Evolutionary conservation across 2,888 invertebrate genomes (phyloP), one percentile per base, ranked within the genome.

Genomic region (Dendrolimus pini): DNA sequence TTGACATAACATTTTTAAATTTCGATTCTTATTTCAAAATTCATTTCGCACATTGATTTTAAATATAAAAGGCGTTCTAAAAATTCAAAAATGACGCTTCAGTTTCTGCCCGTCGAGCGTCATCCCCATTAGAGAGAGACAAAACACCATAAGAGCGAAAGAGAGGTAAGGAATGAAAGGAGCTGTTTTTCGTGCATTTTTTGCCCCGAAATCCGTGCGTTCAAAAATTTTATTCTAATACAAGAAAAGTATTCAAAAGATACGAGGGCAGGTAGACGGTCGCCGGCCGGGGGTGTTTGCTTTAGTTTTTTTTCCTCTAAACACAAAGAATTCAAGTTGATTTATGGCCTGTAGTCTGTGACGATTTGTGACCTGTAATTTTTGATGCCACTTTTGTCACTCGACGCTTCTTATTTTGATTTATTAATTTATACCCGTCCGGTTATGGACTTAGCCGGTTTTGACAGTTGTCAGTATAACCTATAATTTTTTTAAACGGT

Each of bases 361-460:
- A 89, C 89, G 90, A 90, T 86, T 89, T 89, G 89, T 89, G 90
- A 87, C 80, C 87, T 78, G 86, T 88, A 86, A 88, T 87, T 85
- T 85, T 70, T 82, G 85, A 86, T 86, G 86, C 77, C 82, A 88
- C 75, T 82, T 88, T 88, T 89, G 89, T 89, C 90, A 88, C 89
- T 86, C 80, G 72, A 75, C 72, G 68, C 69, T 72, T 61, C 69
- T 69, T 71, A 64, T 64, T 60, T 80, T 89, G 90, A 90, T 89
- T 90, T 89, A 89, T 89, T 89, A 83, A 88, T 86, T 82, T 77
- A 75, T 73, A 68, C 71, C 59, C 64, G 75, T 77, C 83, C 82
- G 82, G 86, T 82, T 77, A 77, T 74, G 47, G 47, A 47, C 47
- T 47, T 12, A 12, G 47, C 68, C 72, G 65, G 75, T 80, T 83